Conservation (phyloP, 2,888 invertebrate genomes). For the Mythimna vitellina region DNA sequence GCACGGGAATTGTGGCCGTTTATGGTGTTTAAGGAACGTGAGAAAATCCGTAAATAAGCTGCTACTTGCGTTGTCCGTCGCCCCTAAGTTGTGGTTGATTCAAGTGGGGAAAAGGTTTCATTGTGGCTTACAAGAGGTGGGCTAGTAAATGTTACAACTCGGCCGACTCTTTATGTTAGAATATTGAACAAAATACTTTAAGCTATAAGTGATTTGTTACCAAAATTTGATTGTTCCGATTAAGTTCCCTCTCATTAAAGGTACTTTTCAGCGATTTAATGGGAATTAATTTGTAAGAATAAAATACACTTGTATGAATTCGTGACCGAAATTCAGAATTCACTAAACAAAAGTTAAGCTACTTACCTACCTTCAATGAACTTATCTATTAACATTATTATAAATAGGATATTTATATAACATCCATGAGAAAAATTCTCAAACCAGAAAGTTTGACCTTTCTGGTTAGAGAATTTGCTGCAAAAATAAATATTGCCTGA, state of each 20-base stretch:
- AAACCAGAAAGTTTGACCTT: constrained; percentile 23
- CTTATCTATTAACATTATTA: constrained; percentile 3
- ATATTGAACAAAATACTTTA: not conserved
- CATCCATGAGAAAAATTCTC: not conserved
- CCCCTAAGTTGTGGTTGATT: constrained; percentile 40
- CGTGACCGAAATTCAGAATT: constrained; percentile 3
- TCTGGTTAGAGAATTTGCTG: too few species aligned
- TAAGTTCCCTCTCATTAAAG: constrained; percentile 6
- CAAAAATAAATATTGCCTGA: constrained; percentile 16
- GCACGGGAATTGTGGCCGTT: constrained; percentile 26
- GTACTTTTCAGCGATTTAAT: constrained; percentile 3
- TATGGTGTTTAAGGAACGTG: constrained; percentile 40
- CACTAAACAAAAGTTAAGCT: constrained; percentile 9
- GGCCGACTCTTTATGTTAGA: not conserved
- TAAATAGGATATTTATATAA: constrained; percentile 6
- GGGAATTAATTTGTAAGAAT: not conserved
- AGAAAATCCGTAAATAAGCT: constrained; percentile 51
- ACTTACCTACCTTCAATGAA: not conserved
- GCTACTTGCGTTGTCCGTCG: constrained; percentile 29
- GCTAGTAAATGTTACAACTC: not conserved
- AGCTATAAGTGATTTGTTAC: not conserved
- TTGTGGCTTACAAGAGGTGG: constrained; percentile 14
- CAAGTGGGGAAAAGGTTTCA: constrained; percentile 39
- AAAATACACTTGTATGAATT: constrained; percentile 10
- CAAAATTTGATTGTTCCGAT: constrained; percentile 6